Conservation (phyloP, 1,140 invertebrate species). For the Stegodyphus mimosarum region DNA sequence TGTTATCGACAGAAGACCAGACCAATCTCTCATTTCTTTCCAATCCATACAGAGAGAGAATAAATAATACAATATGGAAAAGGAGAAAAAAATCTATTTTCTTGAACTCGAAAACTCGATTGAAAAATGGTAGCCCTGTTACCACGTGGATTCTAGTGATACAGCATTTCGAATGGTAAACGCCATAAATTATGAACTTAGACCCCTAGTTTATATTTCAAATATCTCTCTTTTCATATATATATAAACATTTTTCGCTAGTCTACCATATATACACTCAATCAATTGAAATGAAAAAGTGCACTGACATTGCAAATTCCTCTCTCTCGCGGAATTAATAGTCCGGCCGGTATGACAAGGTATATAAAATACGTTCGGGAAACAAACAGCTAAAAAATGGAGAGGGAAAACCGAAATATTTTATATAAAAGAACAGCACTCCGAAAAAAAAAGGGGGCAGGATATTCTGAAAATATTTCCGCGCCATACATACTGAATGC, state of each 20-base stretch:
- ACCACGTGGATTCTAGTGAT: slow-evolving; percentile 42
- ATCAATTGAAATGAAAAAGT: slow-evolving; percentile 52
- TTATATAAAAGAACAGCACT: slow-evolving; percentile 14
- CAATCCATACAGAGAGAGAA: slow-evolving; percentile 35
- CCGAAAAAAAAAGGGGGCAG: background rate
- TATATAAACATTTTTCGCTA: too few species aligned
- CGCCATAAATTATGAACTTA: slow-evolving; percentile 57
- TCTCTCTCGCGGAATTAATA: slow-evolving; percentile 47
- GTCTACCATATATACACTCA: background rate
- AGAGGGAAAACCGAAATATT: slow-evolving; percentile 41
- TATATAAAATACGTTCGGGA: slow-evolving; percentile 22
- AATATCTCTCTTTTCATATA: background rate
- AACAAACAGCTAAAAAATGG: slow-evolving; percentile 12
- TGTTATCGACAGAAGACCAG: slow-evolving; percentile 44
- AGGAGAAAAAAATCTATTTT: slow-evolving; percentile 41
- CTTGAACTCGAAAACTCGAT: slow-evolving; percentile 13
- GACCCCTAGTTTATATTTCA: slow-evolving; percentile 52
- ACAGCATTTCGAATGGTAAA: slow-evolving; percentile 53
- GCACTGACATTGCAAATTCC: slow-evolving; percentile 53
- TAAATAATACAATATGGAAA: slow-evolving; percentile 19
- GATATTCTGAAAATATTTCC: slow-evolving; percentile 39
- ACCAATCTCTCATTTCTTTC: slow-evolving; percentile 31
- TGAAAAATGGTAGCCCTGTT: slow-evolving; percentile 47
- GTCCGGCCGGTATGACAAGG: slow-evolving; percentile 23
- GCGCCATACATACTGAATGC: slow-evolving; percentile 14